These are phyloP conservation scores for Oeneis ivallda DNA, from an alignment of 2,888 invertebrate species.

Conservation along the genomic window DNA sequence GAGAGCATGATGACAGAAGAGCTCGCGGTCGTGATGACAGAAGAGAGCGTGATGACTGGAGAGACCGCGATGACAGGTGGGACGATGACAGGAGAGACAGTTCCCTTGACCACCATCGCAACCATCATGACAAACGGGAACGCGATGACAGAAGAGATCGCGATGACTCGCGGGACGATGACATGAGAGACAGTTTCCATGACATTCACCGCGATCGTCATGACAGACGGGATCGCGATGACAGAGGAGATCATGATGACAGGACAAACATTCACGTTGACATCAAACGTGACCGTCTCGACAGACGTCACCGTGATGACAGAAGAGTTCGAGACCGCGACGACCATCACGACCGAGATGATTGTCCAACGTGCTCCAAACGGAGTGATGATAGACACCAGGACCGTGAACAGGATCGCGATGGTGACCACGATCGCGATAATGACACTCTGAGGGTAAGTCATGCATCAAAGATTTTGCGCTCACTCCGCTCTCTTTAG, in stretches of 20 bases:
- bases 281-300: background rate
- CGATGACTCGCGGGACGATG: background rate
- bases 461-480: too few species aligned
- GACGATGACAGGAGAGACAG: too few species aligned
- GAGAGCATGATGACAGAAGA: too few species aligned
- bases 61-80: too few species aligned
- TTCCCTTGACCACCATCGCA: too few species aligned
- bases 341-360: background rate
- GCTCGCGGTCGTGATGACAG: too few species aligned
- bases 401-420: background rate
- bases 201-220: background rate
- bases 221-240: constrained; percentile 6
- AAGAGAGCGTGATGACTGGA: too few species aligned
- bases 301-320: background rate
- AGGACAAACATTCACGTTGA: too few species aligned
- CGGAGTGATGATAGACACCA: background rate
- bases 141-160: background rate
- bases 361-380: background rate
- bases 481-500: background rate
- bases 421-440: constrained; percentile 23
- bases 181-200: background rate
- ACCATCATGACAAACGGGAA: background rate
- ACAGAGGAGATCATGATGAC: background rate
- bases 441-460: constrained; percentile 25
- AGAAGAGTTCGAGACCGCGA: background rate